These are phyloP conservation scores for Aplysina aerophoba DNA, from an alignment of 37 sponge, comb jelly and placozoan species.

Conservation along the genomic window DNA sequence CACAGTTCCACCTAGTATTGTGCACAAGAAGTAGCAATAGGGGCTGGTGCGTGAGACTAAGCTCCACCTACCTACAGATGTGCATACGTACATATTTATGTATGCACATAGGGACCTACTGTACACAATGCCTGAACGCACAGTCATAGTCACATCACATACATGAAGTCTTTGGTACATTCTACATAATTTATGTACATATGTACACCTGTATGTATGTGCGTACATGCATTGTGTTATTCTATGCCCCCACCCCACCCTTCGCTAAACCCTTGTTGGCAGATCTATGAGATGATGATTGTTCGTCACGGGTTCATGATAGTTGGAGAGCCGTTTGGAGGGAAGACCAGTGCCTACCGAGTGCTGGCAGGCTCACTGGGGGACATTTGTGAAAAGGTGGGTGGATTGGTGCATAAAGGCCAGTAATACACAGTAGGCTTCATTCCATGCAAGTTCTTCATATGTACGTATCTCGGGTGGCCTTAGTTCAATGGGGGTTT, in stretches of 20 bases:
- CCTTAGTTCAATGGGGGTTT: too few species aligned
- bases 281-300: conserved; percentile 99
- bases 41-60: background rate
- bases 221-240: background rate
- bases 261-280: background rate
- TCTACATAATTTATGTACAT: too few species aligned
- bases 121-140: background rate
- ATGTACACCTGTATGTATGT: too few species aligned
- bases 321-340: conserved; percentile 99
- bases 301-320: conserved; percentile 99
- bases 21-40: background rate
- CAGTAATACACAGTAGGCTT: too few species aligned
- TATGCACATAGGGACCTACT: background rate
- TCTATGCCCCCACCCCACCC: background rate
- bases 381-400: conserved; percentile 91
- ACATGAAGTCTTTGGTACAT: too few species aligned
- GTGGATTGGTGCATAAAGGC: too few species aligned
- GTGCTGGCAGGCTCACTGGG: conserved; percentile 92
- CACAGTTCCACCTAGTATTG: background rate
- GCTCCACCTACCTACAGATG: background rate
- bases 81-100: background rate
- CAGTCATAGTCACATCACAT: too few species aligned
- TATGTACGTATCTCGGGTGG: background rate
- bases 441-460: background rate
- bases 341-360: conserved; percentile 95